Percentiles rank a stretch among this genome's conserved stretches.
Conservation (phyloP, 1,140 invertebrate genomes). For the Temnothorax longispinosus region DNA sequence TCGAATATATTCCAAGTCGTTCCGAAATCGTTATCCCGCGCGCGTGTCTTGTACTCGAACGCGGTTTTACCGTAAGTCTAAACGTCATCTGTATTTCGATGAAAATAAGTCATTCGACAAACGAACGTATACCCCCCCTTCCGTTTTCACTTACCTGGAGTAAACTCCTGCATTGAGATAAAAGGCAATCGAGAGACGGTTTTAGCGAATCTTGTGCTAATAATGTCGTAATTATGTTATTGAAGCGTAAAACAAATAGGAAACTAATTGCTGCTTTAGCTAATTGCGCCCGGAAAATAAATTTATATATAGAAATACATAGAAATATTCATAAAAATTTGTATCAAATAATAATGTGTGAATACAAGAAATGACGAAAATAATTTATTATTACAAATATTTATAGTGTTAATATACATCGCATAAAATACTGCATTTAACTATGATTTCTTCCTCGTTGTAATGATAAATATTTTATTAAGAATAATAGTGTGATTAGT, state of each 20-base stretch:
- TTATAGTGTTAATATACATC: background rate
- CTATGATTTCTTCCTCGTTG: background rate
- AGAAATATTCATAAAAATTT: background rate
- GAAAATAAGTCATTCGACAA: background rate
- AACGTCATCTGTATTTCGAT: background rate
- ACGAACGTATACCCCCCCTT: background rate
- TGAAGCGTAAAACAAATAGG: background rate
- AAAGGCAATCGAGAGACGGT: background rate
- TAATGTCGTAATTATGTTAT: background rate
- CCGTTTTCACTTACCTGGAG: constrained; percentile 19
- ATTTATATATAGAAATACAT: background rate
- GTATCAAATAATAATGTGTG: background rate
- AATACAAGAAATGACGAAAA: background rate
- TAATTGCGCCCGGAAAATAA: background rate
- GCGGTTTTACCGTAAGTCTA: background rate
- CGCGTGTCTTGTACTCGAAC: background rate
- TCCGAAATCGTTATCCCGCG: constrained; percentile 6
- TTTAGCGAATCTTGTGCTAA: background rate
- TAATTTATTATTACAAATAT: constrained; percentile 14
- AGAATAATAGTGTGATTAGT: background rate
- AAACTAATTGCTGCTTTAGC: background rate
- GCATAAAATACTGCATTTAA: background rate
- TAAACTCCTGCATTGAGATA: background rate
- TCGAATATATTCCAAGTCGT: constrained; percentile 17
- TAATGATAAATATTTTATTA: background rate